Evolutionary conservation across 2,113 vertebrate genomes (phyloP).

Genomic region (Labrus mixtus): DNA sequence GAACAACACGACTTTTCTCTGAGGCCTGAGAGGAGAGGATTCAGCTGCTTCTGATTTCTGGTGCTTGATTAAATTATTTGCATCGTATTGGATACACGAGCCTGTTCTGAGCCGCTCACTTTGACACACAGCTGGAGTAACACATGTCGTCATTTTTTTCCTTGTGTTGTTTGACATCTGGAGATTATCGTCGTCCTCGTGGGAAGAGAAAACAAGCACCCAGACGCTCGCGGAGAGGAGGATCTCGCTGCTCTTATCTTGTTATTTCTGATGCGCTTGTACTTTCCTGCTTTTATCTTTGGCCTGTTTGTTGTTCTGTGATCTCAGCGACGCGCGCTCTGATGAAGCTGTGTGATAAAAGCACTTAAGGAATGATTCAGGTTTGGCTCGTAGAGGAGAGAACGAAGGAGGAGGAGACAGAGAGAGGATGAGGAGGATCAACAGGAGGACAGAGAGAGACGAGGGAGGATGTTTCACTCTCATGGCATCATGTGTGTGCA

Average conservation of each 20-base stretch:
- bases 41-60: too few species aligned
- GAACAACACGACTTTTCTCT: not conserved
- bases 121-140: too few species aligned
- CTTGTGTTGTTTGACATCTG: too few species aligned
- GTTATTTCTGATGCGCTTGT: constrained; percentile 37
- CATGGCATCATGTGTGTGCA: too few species aligned
- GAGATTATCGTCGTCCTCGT: too few species aligned
- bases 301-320: constrained; percentile 45
- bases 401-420: not conserved
- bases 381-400: constrained; percentile 1
- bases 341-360: constrained; percentile 58
- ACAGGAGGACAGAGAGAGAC: not conserved
- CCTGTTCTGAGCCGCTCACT: too few species aligned
- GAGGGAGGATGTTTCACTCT: not conserved
- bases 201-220: not conserved
- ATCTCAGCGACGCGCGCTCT: constrained; percentile 55
- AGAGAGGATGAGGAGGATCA: not conserved
- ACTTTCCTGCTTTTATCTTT: constrained; percentile 50
- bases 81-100: too few species aligned
- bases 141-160: too few species aligned
- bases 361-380: constrained; percentile 41
- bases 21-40: not conserved
- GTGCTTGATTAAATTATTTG: too few species aligned
- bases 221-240: not conserved
- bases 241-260: constrained; percentile 18